phyloP scores from a whole-genome alignment of 2,888 invertebrate species.

The Amphimallon solstitiale region DNA sequence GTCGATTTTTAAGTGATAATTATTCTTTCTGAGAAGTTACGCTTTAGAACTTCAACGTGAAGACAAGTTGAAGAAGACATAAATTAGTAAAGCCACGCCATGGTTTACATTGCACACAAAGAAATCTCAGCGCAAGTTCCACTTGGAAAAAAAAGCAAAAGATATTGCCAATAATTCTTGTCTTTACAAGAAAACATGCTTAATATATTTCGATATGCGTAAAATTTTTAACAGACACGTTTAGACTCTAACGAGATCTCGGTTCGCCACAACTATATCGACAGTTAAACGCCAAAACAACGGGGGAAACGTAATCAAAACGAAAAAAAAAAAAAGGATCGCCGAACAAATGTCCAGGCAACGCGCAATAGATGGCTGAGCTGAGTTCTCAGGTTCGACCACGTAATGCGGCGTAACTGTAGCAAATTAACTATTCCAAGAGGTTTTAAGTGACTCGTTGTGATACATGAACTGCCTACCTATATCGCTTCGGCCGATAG shows the following conservation, averaged over 20 bases:
- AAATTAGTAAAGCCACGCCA: no score
- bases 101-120: no score
- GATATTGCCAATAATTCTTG: neutral
- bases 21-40: no score
- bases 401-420: slow-evolving; percentile 49
- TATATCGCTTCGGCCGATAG: neutral
- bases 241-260: slow-evolving; percentile 54
- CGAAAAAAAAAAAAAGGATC: neutral
- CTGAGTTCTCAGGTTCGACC: slow-evolving; percentile 43
- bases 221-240: slow-evolving; percentile 53
- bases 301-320: no score
- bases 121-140: no score
- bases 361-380: slow-evolving; percentile 46
- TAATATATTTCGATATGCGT: neutral
- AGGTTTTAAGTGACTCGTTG: slow-evolving; percentile 36
- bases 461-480: slow-evolving; percentile 1
- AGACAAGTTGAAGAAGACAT: no score
- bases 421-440: slow-evolving; percentile 46
- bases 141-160: slow-evolving; percentile 1
- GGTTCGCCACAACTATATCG: no score
- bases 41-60: no score
- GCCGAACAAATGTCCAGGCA: slow-evolving; percentile 41
- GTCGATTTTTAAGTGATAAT: no score
- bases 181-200: neutral
- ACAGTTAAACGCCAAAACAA: no score